Evolutionary conservation across 2,888 invertebrate genomes (phyloP), one percentile per base, ranked within the genome.

Genomic region (Eubasilissa splendida): DNA sequence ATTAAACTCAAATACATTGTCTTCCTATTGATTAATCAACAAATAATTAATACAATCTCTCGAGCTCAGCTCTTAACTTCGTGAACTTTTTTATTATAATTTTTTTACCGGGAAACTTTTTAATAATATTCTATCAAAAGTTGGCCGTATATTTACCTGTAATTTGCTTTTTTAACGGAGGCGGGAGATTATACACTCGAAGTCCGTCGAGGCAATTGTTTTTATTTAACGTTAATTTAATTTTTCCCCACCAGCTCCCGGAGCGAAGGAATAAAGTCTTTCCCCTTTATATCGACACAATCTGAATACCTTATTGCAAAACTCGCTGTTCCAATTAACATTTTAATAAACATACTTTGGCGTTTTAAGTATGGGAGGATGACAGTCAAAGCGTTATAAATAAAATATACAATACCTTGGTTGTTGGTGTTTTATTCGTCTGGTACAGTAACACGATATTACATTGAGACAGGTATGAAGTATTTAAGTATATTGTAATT

Each of bases 81-180:
- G 58, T 31, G 11, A 73, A 33, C 56, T 58, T 73, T 71, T 73
- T 73, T 50, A 56, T 56, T 68, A 68, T 31, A 33, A 31, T 11
- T 73, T 73, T 73, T 56, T 73, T 11, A 11, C 12, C n/a, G n/a
- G 14, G 12, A 54, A 73, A 73, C 31, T 58, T 73, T 73, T 71
- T 54, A 56, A 56, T 73, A 73, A 33, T 42, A 42, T 73, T 73
- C 56, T 58, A 56, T 56, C 22, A 22, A 31, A 73, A 73, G 71
- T 73, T 73, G 4, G 56, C 8, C 22, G n/a, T 42, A 54, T 31
- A 22, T 73, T 56, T 33, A 73, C 71, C 71, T 73, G 58, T 58
- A 73, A 56, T 73, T 73, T 56, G 54, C 71, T n/a, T 33, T 12
- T 58, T 50, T 7, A 56, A 73, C 54, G 52, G 22, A 9, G 71